Conservation (phyloP, 2,797 vertebrate species). For the Nothura maculosa region DNA sequence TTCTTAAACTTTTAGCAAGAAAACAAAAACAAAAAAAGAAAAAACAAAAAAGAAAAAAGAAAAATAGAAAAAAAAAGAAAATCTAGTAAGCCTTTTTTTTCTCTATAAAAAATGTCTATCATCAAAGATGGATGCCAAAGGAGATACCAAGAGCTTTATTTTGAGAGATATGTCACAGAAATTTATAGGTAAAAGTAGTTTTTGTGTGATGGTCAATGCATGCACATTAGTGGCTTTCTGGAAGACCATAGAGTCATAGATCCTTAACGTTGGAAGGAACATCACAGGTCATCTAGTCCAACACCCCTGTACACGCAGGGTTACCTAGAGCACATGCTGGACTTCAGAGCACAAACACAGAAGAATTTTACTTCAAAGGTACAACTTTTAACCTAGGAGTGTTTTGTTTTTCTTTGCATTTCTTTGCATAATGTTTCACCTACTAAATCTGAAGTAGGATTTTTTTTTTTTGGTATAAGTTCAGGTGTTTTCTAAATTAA, state of each 20-base stretch:
- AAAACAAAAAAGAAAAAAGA: not conserved
- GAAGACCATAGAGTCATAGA: too few relatives aligned
- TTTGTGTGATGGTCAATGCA: not conserved
- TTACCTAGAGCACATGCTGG: too few relatives aligned
- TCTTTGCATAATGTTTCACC: fast-evolving
- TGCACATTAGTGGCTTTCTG: not conserved
- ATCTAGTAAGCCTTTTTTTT: not conserved
- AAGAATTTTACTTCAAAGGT: not conserved
- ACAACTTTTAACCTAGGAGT: not conserved
- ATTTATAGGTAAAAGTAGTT: not conserved
- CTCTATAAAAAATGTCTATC: not conserved
- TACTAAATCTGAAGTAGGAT: not conserved
- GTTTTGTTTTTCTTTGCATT: fast-evolving
- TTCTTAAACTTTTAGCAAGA: not conserved
- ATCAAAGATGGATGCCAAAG: not conserved
- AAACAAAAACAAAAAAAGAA: not conserved
- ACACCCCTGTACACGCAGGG: too few relatives aligned
- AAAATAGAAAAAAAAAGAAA: not conserved
- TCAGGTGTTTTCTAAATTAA: not conserved
- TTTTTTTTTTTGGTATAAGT: not conserved
- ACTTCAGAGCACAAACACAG: not conserved
- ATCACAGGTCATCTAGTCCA: too few relatives aligned
- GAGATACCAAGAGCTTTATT: not conserved
- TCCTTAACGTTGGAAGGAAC: too few relatives aligned
- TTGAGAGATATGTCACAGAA: not conserved